Evolutionary conservation across 1,140 invertebrate genomes (phyloP), one percentile per base, ranked within the genome.

Genomic region (Drusus annulatus): DNA sequence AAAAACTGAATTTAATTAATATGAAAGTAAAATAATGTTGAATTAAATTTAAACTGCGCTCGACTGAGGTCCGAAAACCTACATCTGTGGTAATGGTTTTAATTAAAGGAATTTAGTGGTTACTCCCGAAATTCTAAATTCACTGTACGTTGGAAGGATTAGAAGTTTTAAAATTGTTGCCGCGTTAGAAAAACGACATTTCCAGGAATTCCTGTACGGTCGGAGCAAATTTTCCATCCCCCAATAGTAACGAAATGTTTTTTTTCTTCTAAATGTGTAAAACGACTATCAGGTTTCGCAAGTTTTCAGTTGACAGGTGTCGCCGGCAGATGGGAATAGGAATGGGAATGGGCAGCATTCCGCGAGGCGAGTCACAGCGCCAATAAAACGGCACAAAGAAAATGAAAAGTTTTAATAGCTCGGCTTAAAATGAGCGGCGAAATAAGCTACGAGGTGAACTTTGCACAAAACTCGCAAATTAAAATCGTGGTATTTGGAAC

Each of bases 261-360:
- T 69, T 78, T 79, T 78, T 17, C 23, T 58, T 52, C 25, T 65
- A 23, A 56, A 63, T 68, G 74, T 62, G 52, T 71, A 73, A 71
- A 79, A 79, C 45, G 75, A 79, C 31, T 73, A 71, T 79, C 58
- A 76, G 58, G 58, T 63, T 65, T 65, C 65, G 60, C 60, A 65
- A 58, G 28, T 73, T 79, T 31, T 71, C 56, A 54, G 65, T 60
- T 79, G 77, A 79, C 77, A 71, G 77, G 77, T 71, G 77, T 78
- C 76, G 10, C 45, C 45, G 31, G 13, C 76, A 78, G 76, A 78
- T 78, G 60, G 50, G 17, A 50, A 62, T 17, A 36, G 17, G 56
- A 52, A 23, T 21, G 69, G 45, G 36, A 51, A 21, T n/a, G 23
- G 56, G 52, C 52, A 58, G 58, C 52, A 19, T 75, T 75, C 25